Conservation (phyloP, 2,797 vertebrate species). For the Lithobates pipiens region DNA sequence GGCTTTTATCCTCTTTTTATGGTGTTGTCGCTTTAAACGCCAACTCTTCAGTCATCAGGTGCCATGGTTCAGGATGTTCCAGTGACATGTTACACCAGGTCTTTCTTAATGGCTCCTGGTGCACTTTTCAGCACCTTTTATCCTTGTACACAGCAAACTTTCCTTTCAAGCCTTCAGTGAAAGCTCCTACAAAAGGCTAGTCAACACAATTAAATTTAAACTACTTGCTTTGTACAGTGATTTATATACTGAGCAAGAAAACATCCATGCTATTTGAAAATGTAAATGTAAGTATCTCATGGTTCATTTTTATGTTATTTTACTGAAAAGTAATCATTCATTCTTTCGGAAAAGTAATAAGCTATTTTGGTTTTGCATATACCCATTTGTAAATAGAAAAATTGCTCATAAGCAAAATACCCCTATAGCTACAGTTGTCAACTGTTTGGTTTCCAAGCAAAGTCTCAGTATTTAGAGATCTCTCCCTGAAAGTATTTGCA, state of each 20-base stretch:
- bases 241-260: conserved; percentile 15
- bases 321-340: too few relatives aligned
- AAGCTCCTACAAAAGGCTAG: conserved; percentile 17
- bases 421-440: too few relatives aligned
- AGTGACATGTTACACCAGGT: conserved; percentile 16
- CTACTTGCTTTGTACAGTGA: conserved; percentile 5
- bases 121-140: conserved; percentile 36
- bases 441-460: too few relatives aligned
- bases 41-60: conserved; percentile 20
- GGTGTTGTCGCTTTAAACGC: conserved; percentile 2
- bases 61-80: conserved; percentile 19
- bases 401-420: too few relatives aligned
- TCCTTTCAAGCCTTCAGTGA: conserved; percentile 26
- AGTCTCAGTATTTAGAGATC: too few relatives aligned
- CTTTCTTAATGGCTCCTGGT: not conserved
- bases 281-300: not conserved
- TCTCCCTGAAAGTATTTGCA: too few relatives aligned
- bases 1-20: not conserved
- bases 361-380: too few relatives aligned
- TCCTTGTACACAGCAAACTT: not conserved
- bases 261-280: not conserved
- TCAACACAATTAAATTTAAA: conserved; percentile 26
- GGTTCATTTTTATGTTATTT: too few relatives aligned
- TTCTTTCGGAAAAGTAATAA: too few relatives aligned
- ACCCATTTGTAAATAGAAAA: too few relatives aligned